phyloP scores from a whole-genome alignment of 2,888 invertebrate species.

The Gymnosoma rotundatum region DNA sequence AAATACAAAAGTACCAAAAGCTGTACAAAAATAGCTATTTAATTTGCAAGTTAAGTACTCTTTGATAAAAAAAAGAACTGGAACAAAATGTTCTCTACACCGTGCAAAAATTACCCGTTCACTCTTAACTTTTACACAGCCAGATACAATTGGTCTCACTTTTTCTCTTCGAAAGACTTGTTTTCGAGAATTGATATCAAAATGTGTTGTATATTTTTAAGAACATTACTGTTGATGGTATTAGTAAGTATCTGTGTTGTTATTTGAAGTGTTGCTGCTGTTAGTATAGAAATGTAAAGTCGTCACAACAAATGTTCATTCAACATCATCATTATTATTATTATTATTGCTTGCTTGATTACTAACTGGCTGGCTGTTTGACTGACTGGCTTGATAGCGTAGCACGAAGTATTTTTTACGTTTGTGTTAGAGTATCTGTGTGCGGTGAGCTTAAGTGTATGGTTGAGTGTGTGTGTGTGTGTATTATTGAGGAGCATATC shows the following conservation, averaged over 20 bases:
- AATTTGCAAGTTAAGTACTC: too few species aligned
- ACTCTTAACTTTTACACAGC: slow-evolving; percentile 11
- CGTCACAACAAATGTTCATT: slow-evolving; percentile 69
- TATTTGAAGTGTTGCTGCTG: slow-evolving; percentile 56
- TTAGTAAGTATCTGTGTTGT: slow-evolving; percentile 58
- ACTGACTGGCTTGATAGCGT: slow-evolving; percentile 50
- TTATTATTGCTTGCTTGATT: slow-evolving; percentile 38
- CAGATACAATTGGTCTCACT: slow-evolving; percentile 1
- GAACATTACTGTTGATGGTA: slow-evolving; percentile 13
- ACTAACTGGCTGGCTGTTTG: slow-evolving; percentile 38
- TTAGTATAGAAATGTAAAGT: slow-evolving; percentile 60
- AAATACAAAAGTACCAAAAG: too few species aligned
- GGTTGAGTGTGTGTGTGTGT: slow-evolving; percentile 25
- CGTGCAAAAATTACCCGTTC: slow-evolving; percentile 10
- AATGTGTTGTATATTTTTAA: slow-evolving; percentile 25
- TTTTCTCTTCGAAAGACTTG: background rate
- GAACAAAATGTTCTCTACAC: background rate
- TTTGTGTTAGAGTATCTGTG: slow-evolving; percentile 49
- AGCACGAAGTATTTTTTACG: slow-evolving; percentile 29
- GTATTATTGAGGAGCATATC: slow-evolving; percentile 49
- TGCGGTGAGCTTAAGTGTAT: slow-evolving; percentile 5
- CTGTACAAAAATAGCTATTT: too few species aligned
- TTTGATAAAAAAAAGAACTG: too few species aligned
- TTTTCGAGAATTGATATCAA: slow-evolving; percentile 28
- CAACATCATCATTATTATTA: slow-evolving; percentile 53